Base-by-base conservation (phyloP, 2,113 vertebrate genomes). In the Thalassoma bifasciatum region DNA sequence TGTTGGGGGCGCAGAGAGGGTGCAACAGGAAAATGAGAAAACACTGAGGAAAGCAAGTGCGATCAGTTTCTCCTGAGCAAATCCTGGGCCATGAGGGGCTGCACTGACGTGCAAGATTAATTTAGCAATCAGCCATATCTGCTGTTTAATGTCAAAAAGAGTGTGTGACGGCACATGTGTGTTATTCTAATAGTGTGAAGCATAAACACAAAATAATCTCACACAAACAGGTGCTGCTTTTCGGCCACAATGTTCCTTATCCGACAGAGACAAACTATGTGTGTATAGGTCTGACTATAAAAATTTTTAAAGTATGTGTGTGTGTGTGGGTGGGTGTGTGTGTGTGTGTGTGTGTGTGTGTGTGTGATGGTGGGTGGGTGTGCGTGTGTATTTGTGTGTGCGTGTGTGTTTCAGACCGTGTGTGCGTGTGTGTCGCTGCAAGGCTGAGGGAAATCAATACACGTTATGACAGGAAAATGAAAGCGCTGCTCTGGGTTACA, bases 401-500 rank as follows among this genome's bases (percentile, higher is more conserved):
- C 59, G 72, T 72, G 79, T 85, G 78, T 87, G 88, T 90, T n/a
- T n/a, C n/a, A n/a, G n/a, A n/a, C n/a, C 72, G 68, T 73, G 79
- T 66, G 42, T 26, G 63, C 59, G 72, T 72, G 79, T 85, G 78
- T 87, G 88, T 90, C 13, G 65, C 79, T 87, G 90, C 81, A 82
- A 91, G 89, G 85, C 84, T 89, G 83, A 77, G 66, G 86, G 84
- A 91, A 92, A 93, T 93, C 92, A 91, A 93, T 93, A 91, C 83
- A 83, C 88, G 86, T 93, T 93, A 91, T 93, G 91, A 92, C 89
- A 92, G 92, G 86, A 89, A 92, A 91, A 93, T 92, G 87, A 92
- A 93, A 93, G 89, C 78, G 49, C 84, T 88, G 90, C 90, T 91
- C 86, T 91, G 90, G 90, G 92, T 93, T 93, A 91, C 91, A 89